These are phyloP conservation scores for Tonatia bakeri DNA, from an alignment of 2,113 vertebrate species.

Conservation along the genomic window DNA sequence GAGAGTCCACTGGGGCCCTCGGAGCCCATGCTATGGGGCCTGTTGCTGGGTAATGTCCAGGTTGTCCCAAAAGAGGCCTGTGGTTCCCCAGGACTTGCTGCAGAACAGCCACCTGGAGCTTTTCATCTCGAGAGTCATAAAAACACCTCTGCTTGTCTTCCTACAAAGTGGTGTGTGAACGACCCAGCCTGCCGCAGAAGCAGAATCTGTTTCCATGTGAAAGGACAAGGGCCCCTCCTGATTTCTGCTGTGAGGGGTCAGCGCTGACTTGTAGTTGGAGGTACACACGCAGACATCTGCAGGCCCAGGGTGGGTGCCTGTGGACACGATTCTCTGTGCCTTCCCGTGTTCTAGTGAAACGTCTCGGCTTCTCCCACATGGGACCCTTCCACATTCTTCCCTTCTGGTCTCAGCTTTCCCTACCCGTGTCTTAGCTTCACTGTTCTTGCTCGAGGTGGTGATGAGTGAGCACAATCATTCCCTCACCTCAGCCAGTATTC, in stretches of 20 bases:
- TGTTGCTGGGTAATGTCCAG: too few species aligned
- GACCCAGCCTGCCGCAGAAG: accelerated
- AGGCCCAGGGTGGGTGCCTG: background rate
- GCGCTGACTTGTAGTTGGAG: background rate
- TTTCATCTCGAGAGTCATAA: background rate
- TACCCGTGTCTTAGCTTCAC: too few species aligned
- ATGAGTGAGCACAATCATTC: background rate
- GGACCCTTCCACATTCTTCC: background rate
- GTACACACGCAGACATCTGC: background rate
- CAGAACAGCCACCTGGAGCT: background rate
- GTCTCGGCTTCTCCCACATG: background rate
- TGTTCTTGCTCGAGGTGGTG: background rate
- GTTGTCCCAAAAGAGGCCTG: background rate
- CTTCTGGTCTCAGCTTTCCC: background rate
- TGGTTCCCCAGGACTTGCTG: background rate
- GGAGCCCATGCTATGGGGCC: too few species aligned
- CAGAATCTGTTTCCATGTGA: background rate
- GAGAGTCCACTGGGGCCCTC: too few species aligned
- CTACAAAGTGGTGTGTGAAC: background rate
- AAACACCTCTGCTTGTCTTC: background rate
- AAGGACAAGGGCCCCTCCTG: background rate
- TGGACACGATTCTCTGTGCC: background rate
- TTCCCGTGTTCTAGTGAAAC: background rate
- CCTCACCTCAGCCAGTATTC: background rate
- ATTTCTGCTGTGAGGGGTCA: background rate